Base-by-base conservation (phyloP, 2,888 invertebrate genomes). In the Meandrusa payeni region DNA sequence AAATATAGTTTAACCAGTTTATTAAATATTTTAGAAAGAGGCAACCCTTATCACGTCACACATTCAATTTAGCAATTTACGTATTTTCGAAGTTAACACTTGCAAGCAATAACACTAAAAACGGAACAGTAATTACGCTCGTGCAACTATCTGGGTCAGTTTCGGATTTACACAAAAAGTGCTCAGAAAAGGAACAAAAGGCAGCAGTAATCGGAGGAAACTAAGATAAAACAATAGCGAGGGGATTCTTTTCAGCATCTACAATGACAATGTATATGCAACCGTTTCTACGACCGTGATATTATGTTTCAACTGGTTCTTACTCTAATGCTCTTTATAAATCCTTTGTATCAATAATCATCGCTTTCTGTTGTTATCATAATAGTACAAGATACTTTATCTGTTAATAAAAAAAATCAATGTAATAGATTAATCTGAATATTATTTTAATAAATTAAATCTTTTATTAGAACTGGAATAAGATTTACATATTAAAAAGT, bases 101-200 rank as follows among this genome's bases (percentile, higher is more conserved):
- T 20, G 36, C 23, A 39, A 34, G 44, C 34, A 24, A 34, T 45
- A 45, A 45, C 44, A 39, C 39, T 45, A 39, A 39, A 38, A 39
- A 29, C 34, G 44, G 17, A 28, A 17, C 33, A 28, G 33, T 45
- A 45, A 45, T 45, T 45, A 45, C 39, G 28, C 17, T 27, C 44
- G 34, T 28, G 28, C 38, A 39, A 33, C 44, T 34, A 45, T 45
- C 33, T 45, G 17, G 44, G 44, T 44, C 44, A 39, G 38, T 44
- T 44, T 38, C 33, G 39, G 44, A 44, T 44, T 44, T 39, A 33
- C 38, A 39, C 44, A 39, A 44, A 44, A 44, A 39, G 39, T 39
- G 44, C 13, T 28, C 39, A 39, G 44, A 34, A 45, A 37, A 11
- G 27, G 22, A 39, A 40, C 39, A 45, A 45, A n/a, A 45, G 39